phyloP scores from a whole-genome alignment of 2,888 invertebrate genomes.

The Melitaea athalia region DNA sequence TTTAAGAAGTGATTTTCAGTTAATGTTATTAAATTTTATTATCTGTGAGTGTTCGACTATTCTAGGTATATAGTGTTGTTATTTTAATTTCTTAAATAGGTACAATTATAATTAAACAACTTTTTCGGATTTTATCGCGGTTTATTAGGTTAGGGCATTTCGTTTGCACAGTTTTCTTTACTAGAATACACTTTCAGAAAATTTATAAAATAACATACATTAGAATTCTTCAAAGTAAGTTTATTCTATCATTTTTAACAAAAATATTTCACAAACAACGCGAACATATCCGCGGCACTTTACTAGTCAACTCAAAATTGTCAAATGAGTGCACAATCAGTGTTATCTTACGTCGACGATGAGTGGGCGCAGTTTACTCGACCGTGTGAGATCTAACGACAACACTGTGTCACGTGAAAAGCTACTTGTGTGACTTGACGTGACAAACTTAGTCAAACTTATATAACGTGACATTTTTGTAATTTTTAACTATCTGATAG shows the following conservation, averaged over 20 bases:
- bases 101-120: too few relatives aligned
- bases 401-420: conserved; percentile 17
- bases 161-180: too few relatives aligned
- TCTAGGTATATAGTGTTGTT: too few relatives aligned
- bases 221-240: too few relatives aligned
- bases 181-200: too few relatives aligned
- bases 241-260: not conserved
- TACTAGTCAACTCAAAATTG: conserved; percentile 19
- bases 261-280: not conserved
- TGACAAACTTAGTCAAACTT: conserved; percentile 7
- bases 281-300: not conserved
- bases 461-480: not conserved
- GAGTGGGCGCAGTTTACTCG: conserved; percentile 32
- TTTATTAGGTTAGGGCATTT: too few relatives aligned
- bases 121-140: too few relatives aligned
- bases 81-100: too few relatives aligned
- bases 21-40: too few relatives aligned
- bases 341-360: conserved; percentile 51
- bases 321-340: conserved; percentile 53
- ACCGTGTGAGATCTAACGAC: conserved; percentile 32
- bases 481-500: not conserved
- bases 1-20: too few relatives aligned
- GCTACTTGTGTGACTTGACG: conserved; percentile 17
- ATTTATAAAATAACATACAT: too few relatives aligned
- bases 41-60: too few relatives aligned